Conservation (phyloP, 2,888 invertebrate genomes). For the Stegophylla sp. region DNA sequence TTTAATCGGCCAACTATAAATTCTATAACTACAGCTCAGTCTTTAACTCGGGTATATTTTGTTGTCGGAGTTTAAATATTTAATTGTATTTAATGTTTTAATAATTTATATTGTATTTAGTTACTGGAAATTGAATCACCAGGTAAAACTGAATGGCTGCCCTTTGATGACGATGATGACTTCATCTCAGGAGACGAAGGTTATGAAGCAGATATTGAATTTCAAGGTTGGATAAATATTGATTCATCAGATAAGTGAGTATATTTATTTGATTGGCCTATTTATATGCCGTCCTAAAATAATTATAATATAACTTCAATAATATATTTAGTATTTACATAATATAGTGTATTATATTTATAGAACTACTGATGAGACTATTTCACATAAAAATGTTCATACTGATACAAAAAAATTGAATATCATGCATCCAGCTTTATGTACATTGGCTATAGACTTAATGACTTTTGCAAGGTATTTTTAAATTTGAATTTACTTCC, state of each 20-base stretch:
- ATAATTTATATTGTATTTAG: background rate
- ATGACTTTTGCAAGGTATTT: constrained; percentile 54
- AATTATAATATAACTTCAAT: background rate
- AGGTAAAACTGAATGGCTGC: constrained; percentile 45
- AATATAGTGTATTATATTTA: background rate
- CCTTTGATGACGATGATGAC: constrained; percentile 53
- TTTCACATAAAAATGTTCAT: constrained; percentile 46
- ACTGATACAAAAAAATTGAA: constrained; percentile 52
- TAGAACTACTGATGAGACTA: constrained; percentile 45
- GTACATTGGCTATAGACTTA: constrained; percentile 60
- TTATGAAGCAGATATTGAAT: constrained; percentile 73
- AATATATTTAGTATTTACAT: background rate
- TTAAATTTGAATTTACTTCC: background rate
- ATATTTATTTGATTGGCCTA: background rate
- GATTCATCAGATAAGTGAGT: constrained; percentile 53
- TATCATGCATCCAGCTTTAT: constrained; percentile 58
- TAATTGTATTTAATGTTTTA: background rate
- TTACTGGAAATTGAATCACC: constrained; percentile 43
- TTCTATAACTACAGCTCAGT: constrained; percentile 31
- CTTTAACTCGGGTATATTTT: constrained; percentile 38
- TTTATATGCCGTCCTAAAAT: background rate
- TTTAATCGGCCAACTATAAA: constrained; percentile 26
- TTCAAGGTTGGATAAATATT: constrained; percentile 63
- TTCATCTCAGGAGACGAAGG: constrained; percentile 69
- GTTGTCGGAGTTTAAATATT: background rate